phyloP scores from a whole-genome alignment of 2,113 vertebrate species.

The Spermophilus dauricus region DNA sequence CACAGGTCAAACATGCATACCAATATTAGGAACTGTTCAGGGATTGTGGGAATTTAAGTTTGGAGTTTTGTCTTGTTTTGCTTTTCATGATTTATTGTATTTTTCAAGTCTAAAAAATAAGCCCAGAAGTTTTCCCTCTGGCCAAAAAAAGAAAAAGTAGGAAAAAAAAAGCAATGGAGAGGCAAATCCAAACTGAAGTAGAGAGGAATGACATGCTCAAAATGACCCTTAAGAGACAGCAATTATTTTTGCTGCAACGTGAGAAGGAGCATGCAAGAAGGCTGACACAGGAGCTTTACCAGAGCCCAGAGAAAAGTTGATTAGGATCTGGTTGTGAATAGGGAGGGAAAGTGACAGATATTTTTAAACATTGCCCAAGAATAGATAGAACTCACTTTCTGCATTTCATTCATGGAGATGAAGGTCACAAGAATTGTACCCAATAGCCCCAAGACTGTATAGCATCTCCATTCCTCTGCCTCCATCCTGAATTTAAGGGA shows the following conservation, averaged over 20 bases:
- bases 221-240: neutral
- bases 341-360: neutral
- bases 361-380: neutral
- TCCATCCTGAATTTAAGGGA: neutral
- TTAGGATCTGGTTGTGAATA: neutral
- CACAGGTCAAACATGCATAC: neutral
- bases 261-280: neutral
- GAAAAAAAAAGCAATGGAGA: neutral
- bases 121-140: neutral
- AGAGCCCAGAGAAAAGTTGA: neutral
- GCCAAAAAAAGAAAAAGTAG: neutral
- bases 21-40: neutral
- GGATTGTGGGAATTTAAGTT: neutral
- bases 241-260: neutral
- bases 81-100: neutral
- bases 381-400: neutral
- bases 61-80: neutral
- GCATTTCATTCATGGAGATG: neutral
- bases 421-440: neutral
- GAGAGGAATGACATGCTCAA: neutral
- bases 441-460: neutral
- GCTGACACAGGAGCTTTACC: neutral
- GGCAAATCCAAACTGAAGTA: neutral
- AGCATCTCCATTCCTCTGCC: neutral
- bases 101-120: conserved; percentile 48